Evolutionary conservation across 2,888 invertebrate species (phyloP).

Genomic region (Drosophila atripex): DNA sequence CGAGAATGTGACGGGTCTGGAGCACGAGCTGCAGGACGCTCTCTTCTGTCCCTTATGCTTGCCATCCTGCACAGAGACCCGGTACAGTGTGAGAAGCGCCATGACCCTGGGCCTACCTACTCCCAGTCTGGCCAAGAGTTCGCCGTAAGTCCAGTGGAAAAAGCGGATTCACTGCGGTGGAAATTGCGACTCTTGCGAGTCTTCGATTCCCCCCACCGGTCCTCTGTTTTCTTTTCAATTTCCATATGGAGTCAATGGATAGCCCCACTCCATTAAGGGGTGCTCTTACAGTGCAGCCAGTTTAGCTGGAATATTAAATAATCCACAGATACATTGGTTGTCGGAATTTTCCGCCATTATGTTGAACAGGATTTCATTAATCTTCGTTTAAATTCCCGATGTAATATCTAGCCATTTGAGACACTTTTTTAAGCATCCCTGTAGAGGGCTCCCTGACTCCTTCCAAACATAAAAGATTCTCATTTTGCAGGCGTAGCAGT

Average conservation of each 20-base stretch:
- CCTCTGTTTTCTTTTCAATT: conserved; percentile 33
- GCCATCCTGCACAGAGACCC: conserved; percentile 85
- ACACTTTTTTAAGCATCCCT: conserved; percentile 9
- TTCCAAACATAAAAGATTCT: conserved; percentile 52
- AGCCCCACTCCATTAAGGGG: conserved; percentile 1
- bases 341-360: too few species aligned
- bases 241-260: conserved; percentile 24
- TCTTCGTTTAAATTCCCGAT: not conserved
- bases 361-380: not conserved
- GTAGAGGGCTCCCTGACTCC: conserved; percentile 6
- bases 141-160: conserved; percentile 55
- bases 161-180: conserved; percentile 27
- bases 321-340: too few species aligned
- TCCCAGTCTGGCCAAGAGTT: conserved; percentile 26
- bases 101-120: conserved; percentile 66
- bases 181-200: conserved; percentile 18
- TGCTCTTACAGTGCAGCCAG: conserved; percentile 6
- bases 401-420: not conserved
- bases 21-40: conserved; percentile 85
- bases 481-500: conserved; percentile 58
- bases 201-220: conserved; percentile 23
- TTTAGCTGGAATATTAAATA: not conserved
- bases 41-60: conserved; percentile 85
- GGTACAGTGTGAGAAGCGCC: conserved; percentile 84
- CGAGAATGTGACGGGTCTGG: conserved; percentile 81